phyloP scores from a whole-genome alignment of 30 jellyfish, hydroid and myxozoan genomes.

The Mastigias papua region DNA sequence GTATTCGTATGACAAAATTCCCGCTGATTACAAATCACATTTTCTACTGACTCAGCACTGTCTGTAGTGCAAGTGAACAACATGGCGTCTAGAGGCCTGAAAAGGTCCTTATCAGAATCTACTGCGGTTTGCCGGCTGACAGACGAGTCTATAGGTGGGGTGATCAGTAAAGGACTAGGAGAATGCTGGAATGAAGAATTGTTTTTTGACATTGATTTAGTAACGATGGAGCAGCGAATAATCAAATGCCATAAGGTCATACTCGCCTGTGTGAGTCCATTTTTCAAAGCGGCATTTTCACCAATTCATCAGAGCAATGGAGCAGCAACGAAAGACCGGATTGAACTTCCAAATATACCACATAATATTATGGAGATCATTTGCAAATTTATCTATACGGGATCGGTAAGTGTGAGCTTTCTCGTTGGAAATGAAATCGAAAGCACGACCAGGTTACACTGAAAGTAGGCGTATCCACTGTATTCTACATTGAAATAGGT shows the following conservation, averaged over 20 bases:
- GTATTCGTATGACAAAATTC: too few relatives aligned
- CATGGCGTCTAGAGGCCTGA: too few relatives aligned
- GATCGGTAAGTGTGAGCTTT: slow-evolving; percentile 21
- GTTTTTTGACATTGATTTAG: slow-evolving; percentile 37
- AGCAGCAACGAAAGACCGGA: not conserved
- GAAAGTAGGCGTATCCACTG: not conserved
- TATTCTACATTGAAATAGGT: not conserved
- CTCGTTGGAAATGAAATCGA: not conserved
- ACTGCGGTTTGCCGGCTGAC: not conserved
- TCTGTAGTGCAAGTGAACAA: too few relatives aligned
- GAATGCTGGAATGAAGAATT: slow-evolving; percentile 56
- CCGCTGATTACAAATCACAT: too few relatives aligned
- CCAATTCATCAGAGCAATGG: slow-evolving; percentile 35
- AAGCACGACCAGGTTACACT: not conserved
- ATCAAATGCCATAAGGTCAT: slow-evolving; percentile 53
- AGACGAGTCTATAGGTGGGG: not conserved
- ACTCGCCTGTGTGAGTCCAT: slow-evolving; percentile 69
- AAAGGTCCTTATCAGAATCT: slow-evolving; percentile 52
- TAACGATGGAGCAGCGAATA: slow-evolving; percentile 43
- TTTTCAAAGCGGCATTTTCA: slow-evolving; percentile 57
- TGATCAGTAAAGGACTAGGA: slow-evolving; percentile 23
- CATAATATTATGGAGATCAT: slow-evolving; percentile 5
- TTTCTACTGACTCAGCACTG: too few relatives aligned
- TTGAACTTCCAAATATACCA: slow-evolving; percentile 28
- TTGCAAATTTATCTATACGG: slow-evolving; percentile 21